A percentile compares a stretch with the other conserved stretches of the same genome.
Evolutionary conservation across 2,888 invertebrate species (phyloP).

Genomic region (Chaitophorus viminalis): DNA sequence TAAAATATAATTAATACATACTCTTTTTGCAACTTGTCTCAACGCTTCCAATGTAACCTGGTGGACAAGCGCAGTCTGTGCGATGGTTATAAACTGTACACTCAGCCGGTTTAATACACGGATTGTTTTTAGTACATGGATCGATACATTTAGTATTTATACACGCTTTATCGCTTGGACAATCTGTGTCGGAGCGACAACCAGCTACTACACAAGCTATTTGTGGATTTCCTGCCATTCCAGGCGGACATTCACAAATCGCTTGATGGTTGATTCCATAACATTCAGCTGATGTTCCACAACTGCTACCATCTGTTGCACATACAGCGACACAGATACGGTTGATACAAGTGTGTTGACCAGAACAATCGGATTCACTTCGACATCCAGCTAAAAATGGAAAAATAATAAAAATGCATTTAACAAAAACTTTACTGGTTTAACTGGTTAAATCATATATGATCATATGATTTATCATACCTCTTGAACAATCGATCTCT

Average conservation of each 20-base stretch:
- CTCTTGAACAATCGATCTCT: constrained; percentile 80
- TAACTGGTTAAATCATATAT: neutral
- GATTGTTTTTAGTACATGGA: constrained; percentile 80
- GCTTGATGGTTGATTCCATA: constrained; percentile 80
- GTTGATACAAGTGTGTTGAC: constrained; percentile 78
- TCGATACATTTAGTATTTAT: constrained; percentile 82
- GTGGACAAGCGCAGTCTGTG: constrained; percentile 82
- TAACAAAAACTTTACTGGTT: neutral
- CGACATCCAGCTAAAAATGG: constrained; percentile 71
- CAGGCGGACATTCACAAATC: constrained; percentile 79
- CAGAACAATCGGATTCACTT: constrained; percentile 78
- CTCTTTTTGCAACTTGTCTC: constrained; percentile 78
- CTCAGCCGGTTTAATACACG: constrained; percentile 83
- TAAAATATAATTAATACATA: constrained; percentile 67
- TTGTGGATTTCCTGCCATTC: constrained; percentile 81
- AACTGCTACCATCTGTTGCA: constrained; percentile 73
- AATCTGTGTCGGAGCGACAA: constrained; percentile 82
- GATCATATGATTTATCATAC: constrained; percentile 66
- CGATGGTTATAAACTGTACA: constrained; percentile 82
- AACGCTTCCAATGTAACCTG: constrained; percentile 81
- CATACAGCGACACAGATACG: constrained; percentile 82
- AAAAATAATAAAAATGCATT: neutral
- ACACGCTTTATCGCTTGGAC: constrained; percentile 81
- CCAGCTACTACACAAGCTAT: constrained; percentile 82
- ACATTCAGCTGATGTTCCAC: constrained; percentile 83